Percentiles rank a stretch among this genome's conserved stretches.
Evolutionary conservation across 2,113 vertebrate genomes (phyloP).

Genomic region (Athene cunicularia): DNA sequence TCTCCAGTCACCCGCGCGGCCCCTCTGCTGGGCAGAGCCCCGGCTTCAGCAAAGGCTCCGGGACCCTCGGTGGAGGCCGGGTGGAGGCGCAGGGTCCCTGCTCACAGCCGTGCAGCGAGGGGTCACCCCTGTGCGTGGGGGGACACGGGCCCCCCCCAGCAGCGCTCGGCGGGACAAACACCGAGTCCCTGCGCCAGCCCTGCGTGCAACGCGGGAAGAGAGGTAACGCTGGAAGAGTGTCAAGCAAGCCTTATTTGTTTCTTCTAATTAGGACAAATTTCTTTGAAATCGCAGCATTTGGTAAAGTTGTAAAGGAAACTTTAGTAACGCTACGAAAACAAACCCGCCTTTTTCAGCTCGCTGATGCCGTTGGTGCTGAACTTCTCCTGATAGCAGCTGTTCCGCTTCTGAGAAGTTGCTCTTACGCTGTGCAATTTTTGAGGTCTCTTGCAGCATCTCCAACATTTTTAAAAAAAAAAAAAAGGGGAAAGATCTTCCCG

Average conservation of each 20-base stretch:
- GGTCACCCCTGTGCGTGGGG: not conserved
- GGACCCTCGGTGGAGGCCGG: rapidly evolving
- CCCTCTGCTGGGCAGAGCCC: no score
- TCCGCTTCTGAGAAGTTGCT: not conserved
- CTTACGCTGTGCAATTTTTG: rapidly evolving
- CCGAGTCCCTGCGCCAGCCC: rapidly evolving
- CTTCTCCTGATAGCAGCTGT: not conserved
- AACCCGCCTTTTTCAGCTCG: not conserved
- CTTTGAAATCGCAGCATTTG: not conserved
- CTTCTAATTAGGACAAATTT: not conserved
- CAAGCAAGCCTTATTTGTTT: not conserved
- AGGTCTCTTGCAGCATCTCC: not conserved
- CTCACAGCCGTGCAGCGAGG: rapidly evolving
- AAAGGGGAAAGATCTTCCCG: not conserved
- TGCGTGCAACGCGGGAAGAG: rapidly evolving
- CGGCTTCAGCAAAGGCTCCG: not conserved
- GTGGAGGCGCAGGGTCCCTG: rapidly evolving
- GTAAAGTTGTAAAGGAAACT: not conserved
- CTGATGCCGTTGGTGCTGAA: rapidly evolving
- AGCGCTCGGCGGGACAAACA: rapidly evolving
- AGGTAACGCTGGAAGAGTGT: not conserved
- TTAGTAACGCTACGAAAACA: rapidly evolving
- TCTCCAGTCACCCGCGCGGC: rapidly evolving
- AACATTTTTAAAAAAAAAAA: rapidly evolving
- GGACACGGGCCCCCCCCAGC: not conserved